A percentile compares a stretch with the other conserved stretches of the same genome.
Conservation (phyloP, 2,797 vertebrate species). For the Lutjanus argentimaculatus region DNA sequence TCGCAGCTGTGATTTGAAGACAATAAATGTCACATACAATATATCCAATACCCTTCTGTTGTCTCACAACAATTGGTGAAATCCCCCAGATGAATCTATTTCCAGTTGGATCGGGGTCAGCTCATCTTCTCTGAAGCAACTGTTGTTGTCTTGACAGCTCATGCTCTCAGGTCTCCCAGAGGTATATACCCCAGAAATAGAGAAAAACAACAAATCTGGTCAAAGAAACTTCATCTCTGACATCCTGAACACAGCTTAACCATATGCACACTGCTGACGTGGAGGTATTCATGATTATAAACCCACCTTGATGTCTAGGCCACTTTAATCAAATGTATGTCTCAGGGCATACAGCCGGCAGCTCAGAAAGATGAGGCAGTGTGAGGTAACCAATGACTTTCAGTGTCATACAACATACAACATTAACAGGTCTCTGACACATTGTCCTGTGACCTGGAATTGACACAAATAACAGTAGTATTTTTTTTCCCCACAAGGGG, state of each 20-base stretch:
- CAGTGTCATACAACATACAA: constrained; percentile 1
- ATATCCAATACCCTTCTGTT: constrained; percentile 21
- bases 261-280: neutral
- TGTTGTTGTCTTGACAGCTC: constrained; percentile 70
- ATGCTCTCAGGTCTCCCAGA: constrained; percentile 65
- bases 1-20: neutral
- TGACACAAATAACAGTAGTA: neutral
- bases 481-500: neutral
- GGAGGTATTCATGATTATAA: neutral
- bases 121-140: constrained; percentile 44
- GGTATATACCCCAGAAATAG: constrained; percentile 53
- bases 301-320: neutral
- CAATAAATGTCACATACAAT: constrained; percentile 17
- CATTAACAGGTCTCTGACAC: constrained; percentile 6
- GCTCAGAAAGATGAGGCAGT: neutral
- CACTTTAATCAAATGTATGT: constrained; percentile 32
- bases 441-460: constrained; percentile 1
- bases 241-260: neutral
- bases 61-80: constrained; percentile 50
- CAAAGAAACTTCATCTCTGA: constrained; percentile 21
- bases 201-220: constrained; percentile 29
- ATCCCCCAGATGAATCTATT: constrained; percentile 51
- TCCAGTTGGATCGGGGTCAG: constrained; percentile 58
- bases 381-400: neutral
- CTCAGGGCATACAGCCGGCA: neutral